Evolutionary conservation across 2,797 vertebrate species (phyloP), one percentile per base, ranked within the genome.

Genomic region (Lophius americanus): DNA sequence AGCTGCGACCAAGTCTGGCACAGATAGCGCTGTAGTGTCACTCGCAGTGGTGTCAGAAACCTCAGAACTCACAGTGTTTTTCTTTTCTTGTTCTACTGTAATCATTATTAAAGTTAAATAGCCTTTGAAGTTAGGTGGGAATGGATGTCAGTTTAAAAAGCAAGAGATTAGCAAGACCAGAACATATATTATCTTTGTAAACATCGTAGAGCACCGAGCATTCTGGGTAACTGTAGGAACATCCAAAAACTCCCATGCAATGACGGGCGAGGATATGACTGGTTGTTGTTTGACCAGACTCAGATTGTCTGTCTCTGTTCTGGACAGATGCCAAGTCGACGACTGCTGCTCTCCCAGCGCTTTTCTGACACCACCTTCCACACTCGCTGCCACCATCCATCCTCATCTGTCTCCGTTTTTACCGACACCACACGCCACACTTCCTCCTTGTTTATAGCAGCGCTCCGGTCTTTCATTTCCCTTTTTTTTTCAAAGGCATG

Each of bases 321-420:
- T 86, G 71, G 79, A 68, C 43, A 9, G 39, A 70, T 12, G 70
- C 78, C 80, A 83, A 85, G 51, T 9, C 61, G 67, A 67, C 79
- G 75, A 51, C 10, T 59, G 23, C 48, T 51, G 73, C 52, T 73
- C 70, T 65, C 10, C 2, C 5, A 41, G 14, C 47, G 63, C 75
- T 75, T 69, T 12, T 2, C 10, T 6, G 13, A 64, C 43, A 9
- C 42, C 49, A n/a, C 60, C 50, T 6, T 49, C 4, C 46, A 35
- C 64, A 41, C 64, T 51, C 7, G 41, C 9, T 5, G 6, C 14
- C 32, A 4, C 49, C 67, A 23, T 23, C 23, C 44, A 10, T 74
- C 51, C 65, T 23, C 39, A 14, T 64, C 64, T 39, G 51, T 39
- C 51, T 56, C 5, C 23, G 23, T 23, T 23, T 23, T 23, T 23